These are phyloP conservation scores for Mycetomoellerius zeteki DNA, from an alignment of 1,140 invertebrate species.

Conservation along the genomic window DNA sequence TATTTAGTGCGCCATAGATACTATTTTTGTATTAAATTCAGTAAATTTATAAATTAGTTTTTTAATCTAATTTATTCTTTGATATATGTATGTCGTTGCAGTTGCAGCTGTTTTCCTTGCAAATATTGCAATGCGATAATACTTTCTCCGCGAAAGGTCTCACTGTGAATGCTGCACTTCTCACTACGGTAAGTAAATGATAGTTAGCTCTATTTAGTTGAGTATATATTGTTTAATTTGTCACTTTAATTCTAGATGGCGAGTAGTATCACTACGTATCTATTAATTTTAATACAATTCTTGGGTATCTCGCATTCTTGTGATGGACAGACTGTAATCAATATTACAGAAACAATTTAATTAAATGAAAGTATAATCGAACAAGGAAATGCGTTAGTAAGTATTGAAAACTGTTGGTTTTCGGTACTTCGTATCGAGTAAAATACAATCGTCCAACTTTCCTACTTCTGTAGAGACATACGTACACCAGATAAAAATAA, in stretches of 20 bases:
- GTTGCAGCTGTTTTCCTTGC: slow-evolving; percentile 1
- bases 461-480: neutral
- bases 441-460: neutral
- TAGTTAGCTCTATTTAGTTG: neutral
- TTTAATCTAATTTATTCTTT: neutral
- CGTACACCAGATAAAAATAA: neutral
- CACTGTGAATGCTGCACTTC: neutral
- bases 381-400: neutral
- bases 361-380: neutral
- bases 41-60: neutral
- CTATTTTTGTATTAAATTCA: neutral
- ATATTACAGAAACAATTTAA: neutral
- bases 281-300: slow-evolving; percentile 34
- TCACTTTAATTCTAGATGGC: neutral
- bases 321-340: neutral
- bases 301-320: neutral
- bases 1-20: neutral
- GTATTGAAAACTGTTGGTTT: neutral
- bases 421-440: neutral
- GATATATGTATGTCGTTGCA: neutral
- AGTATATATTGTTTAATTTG: neutral
- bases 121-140: neutral
- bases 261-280: neutral
- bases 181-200: neutral
- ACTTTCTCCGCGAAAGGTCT: neutral